phyloP scores from a whole-genome alignment of 2,888 invertebrate genomes.

The Agrotis segetum region DNA sequence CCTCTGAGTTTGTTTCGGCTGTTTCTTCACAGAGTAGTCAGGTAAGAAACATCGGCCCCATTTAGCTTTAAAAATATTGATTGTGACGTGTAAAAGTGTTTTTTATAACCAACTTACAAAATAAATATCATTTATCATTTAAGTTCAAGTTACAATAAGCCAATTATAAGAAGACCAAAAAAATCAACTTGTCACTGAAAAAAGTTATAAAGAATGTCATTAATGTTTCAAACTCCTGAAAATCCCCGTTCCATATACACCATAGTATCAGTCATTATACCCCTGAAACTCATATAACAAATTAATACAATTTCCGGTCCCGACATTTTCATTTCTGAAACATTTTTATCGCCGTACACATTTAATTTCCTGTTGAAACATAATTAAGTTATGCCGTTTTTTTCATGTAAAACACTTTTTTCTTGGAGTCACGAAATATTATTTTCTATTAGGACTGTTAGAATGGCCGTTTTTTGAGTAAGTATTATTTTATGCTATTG shows the following conservation, averaged over 20 bases:
- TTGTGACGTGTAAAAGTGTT: too few relatives aligned
- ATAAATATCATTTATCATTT: too few relatives aligned
- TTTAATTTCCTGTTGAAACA: constrained; percentile 82
- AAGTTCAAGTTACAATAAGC: neutral
- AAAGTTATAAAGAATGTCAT: neutral
- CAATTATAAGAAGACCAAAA: neutral
- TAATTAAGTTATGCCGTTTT: constrained; percentile 72
- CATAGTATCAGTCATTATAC: constrained; percentile 20
- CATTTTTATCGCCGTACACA: constrained; percentile 66
- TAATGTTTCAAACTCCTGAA: neutral
- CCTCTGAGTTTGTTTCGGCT: too few relatives aligned
- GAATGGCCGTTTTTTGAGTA: constrained; percentile 47
- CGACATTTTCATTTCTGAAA: constrained; percentile 67
- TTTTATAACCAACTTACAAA: too few relatives aligned
- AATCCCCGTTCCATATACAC: neutral
- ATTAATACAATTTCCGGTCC: constrained; percentile 68
- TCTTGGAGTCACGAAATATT: constrained; percentile 68
- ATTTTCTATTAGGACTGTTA: constrained; percentile 59
- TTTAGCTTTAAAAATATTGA: too few relatives aligned
- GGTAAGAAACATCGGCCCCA: too few relatives aligned
- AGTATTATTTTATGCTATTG: constrained; percentile 63
- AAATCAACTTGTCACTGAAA: neutral
- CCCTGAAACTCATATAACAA: constrained; percentile 56
- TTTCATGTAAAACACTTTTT: constrained; percentile 67
- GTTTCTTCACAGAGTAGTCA: too few relatives aligned